phyloP scores from a whole-genome alignment of 2,113 vertebrate genomes.

The Aphyosemion australe region DNA sequence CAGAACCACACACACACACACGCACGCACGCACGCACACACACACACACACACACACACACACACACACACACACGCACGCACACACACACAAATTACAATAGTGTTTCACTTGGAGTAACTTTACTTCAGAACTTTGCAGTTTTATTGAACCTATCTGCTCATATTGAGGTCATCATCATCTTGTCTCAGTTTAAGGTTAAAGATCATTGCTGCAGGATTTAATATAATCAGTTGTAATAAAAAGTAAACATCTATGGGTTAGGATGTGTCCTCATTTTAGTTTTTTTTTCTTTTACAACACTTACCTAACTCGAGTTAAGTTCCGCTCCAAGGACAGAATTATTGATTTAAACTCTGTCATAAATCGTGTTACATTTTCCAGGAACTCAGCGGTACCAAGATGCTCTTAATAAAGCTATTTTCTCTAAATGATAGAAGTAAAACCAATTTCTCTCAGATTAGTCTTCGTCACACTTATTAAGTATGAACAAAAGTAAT shows the following conservation, averaged over 20 bases:
- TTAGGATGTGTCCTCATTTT: conserved; percentile 1
- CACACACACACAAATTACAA: too few relatives aligned
- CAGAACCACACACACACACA: too few relatives aligned
- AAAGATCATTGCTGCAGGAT: conserved; percentile 1
- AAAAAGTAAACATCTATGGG: too few relatives aligned
- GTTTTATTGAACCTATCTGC: conserved; percentile 29
- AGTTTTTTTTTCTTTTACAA: conserved; percentile 16
- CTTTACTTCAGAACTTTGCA: background rate
- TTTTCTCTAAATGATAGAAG: too few relatives aligned
- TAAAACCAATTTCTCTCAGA: too few relatives aligned
- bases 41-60: too few relatives aligned
- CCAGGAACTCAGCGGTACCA: background rate
- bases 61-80: too few relatives aligned
- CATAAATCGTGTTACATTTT: conserved; percentile 12
- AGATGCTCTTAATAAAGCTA: background rate
- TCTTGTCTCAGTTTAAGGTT: conserved; percentile 20
- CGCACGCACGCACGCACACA: too few relatives aligned
- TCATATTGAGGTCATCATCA: conserved; percentile 14
- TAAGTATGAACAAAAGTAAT: too few relatives aligned
- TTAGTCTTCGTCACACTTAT: background rate
- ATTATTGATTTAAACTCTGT: conserved; percentile 13
- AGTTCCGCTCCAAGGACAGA: conserved; percentile 15
- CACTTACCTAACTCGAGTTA: conserved; percentile 37
- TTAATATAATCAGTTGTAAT: too few relatives aligned
- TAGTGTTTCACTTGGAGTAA: background rate